Percentiles rank a stretch among this genome's conserved stretches.
Evolutionary conservation across 2,797 vertebrate species (phyloP).

Genomic region (Triplophysa yarkandensis): DNA sequence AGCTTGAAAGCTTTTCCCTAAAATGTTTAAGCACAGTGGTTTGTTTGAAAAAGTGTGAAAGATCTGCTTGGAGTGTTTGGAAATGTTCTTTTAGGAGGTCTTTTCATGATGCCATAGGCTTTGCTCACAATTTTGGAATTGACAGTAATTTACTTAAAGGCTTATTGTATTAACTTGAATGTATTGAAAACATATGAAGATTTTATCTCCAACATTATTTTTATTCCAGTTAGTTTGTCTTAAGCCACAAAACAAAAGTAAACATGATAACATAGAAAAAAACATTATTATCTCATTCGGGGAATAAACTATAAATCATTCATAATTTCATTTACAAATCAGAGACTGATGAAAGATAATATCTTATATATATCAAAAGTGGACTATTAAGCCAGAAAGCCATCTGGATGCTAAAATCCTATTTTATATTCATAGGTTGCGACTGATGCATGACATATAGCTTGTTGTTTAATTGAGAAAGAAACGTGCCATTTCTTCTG

Average conservation of each 20-base stretch:
- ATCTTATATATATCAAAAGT: slow-evolving; percentile 16
- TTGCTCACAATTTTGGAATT: background rate
- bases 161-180: background rate
- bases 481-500: background rate
- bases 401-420: background rate
- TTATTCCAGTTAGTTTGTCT: too few relatives aligned
- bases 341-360: background rate
- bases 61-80: too few relatives aligned
- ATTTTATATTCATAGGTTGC: slow-evolving; percentile 6
- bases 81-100: too few relatives aligned
- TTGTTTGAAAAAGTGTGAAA: too few relatives aligned
- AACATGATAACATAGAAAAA: too few relatives aligned
- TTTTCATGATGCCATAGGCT: background rate
- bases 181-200: slow-evolving; percentile 1
- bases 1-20: background rate
- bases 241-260: too few relatives aligned
- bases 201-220: too few relatives aligned
- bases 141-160: background rate
- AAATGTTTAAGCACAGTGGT: background rate
- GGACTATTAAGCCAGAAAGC: background rate
- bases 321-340: too few relatives aligned
- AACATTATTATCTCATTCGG: too few relatives aligned
- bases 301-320: too few relatives aligned
- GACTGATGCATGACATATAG: background rate
- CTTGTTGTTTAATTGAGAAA: background rate